phyloP scores from a whole-genome alignment of 37 sponge, comb jelly and placozoan genomes.

The Eunapius fragilis region DNA sequence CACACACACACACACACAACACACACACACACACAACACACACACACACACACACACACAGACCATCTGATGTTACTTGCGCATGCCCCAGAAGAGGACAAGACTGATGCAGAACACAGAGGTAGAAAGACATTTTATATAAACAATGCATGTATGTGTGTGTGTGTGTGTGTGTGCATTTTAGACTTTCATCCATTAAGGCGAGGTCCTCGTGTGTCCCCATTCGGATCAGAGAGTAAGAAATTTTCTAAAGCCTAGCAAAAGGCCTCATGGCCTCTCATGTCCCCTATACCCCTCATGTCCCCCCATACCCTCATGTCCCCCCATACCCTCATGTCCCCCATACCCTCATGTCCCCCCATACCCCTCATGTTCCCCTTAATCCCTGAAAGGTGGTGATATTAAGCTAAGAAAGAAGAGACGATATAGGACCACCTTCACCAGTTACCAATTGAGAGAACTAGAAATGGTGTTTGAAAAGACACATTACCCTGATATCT shows the following conservation, averaged over 20 bases:
- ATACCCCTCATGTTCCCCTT: neutral
- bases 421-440: slow-evolving; percentile 90
- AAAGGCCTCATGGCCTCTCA: neutral
- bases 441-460: slow-evolving; percentile 81
- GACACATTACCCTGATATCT: slow-evolving; percentile 92
- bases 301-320: neutral
- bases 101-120: neutral
- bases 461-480: slow-evolving; percentile 88
- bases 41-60: neutral
- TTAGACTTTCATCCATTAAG: neutral
- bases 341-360: neutral
- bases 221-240: neutral
- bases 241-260: neutral
- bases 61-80: neutral
- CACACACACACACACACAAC: neutral
- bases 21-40: no score
- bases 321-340: neutral
- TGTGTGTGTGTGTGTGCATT: neutral
- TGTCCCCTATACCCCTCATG: neutral
- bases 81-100: neutral
- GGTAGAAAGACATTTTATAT: neutral
- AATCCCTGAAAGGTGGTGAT: neutral
- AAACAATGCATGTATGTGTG: neutral
- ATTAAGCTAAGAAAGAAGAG: slow-evolving; percentile 59
- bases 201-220: neutral